Conservation (phyloP, 2,888 invertebrate genomes). For the Syritta pipiens region DNA sequence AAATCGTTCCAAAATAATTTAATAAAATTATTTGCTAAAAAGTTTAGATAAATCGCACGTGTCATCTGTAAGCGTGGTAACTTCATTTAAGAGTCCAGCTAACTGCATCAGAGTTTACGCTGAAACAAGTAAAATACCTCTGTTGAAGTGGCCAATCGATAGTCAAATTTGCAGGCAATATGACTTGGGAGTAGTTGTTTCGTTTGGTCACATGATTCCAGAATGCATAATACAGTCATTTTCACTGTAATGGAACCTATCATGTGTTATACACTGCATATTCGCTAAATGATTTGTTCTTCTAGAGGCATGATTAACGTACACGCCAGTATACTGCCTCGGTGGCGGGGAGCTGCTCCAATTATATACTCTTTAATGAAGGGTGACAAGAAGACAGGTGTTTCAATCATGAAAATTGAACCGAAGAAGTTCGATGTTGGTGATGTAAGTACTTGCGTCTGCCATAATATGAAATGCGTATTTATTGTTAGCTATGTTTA, state of each 20-base stretch:
- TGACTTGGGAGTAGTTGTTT: constrained; percentile 94
- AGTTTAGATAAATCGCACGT: constrained; percentile 55
- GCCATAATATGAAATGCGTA: too few relatives aligned
- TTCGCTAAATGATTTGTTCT: constrained; percentile 1
- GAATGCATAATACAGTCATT: constrained; percentile 86
- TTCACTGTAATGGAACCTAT: constrained; percentile 86
- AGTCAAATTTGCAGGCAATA: constrained; percentile 80
- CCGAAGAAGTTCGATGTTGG: constrained; percentile 91
- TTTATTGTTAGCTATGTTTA: constrained; percentile 34
- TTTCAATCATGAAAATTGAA: constrained; percentile 92
- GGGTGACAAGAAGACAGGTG: constrained; percentile 89
- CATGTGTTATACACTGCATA: background rate
- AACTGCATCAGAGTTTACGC: constrained; percentile 87
- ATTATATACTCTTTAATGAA: constrained; percentile 91
- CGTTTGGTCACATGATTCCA: constrained; percentile 96
- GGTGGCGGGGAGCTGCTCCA: constrained; percentile 96
- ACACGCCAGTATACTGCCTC: constrained; percentile 93
- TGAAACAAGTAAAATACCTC: constrained; percentile 81
- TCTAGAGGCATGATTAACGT: constrained; percentile 94
- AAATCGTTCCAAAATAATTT: constrained; percentile 18
- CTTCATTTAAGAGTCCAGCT: constrained; percentile 82
- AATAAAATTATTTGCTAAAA: constrained; percentile 20
- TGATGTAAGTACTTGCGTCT: constrained; percentile 77
- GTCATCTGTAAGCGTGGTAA: constrained; percentile 84
- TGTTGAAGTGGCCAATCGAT: constrained; percentile 85